Evolutionary conservation across 2,113 vertebrate genomes (phyloP).

Genomic region (Microcebus lehilahytsara): DNA sequence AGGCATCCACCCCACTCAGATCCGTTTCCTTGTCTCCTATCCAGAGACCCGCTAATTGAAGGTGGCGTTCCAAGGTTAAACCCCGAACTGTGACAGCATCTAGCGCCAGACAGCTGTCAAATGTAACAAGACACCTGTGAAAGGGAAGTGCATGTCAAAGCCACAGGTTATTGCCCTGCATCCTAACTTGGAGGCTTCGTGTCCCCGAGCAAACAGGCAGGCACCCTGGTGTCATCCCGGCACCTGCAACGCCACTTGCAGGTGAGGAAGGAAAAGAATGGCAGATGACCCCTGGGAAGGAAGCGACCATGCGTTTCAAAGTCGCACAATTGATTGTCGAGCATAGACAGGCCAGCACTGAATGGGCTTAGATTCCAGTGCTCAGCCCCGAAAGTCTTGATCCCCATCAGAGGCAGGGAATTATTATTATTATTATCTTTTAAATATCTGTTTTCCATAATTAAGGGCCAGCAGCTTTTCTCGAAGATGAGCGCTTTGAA

Average conservation of each 20-base stretch:
- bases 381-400: background rate
- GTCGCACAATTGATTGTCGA: background rate
- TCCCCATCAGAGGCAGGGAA: slow-evolving; percentile 3
- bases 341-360: background rate
- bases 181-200: slow-evolving; percentile 55
- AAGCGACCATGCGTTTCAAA: background rate
- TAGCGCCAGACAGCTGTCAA: slow-evolving; percentile 80
- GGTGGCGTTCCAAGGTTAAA: slow-evolving; percentile 79
- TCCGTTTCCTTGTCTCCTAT: slow-evolving; percentile 72
- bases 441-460: slow-evolving; percentile 72
- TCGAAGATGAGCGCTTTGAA: slow-evolving; percentile 48
- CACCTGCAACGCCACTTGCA: background rate
- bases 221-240: background rate
- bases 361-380: background rate
- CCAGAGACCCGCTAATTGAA: slow-evolving; percentile 72
- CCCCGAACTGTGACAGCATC: slow-evolving; percentile 71
- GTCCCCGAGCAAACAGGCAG: slow-evolving; percentile 53
- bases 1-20: slow-evolving; percentile 56
- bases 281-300: background rate
- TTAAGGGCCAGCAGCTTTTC: slow-evolving; percentile 66
- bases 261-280: background rate
- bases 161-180: slow-evolving; percentile 66
- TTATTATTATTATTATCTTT: background rate
- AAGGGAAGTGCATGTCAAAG: slow-evolving; percentile 77
- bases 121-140: slow-evolving; percentile 74